A percentile compares a stretch with the other conserved stretches of the same genome.
phyloP scores from a whole-genome alignment of 1,140 invertebrate genomes.

The Hycleus phaleratus region DNA sequence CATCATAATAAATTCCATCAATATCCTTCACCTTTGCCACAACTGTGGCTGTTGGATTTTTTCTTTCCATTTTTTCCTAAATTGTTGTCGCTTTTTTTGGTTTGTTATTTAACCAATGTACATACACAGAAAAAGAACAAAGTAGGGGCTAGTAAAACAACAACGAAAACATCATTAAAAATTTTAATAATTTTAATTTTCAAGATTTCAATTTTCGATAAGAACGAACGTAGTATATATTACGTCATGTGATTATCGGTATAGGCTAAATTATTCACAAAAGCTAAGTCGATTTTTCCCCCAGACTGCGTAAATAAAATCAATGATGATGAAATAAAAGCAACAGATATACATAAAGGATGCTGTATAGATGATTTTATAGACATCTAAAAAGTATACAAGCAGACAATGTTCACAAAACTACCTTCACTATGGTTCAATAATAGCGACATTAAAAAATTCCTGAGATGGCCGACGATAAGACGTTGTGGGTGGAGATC shows the following conservation, averaged over 20 bases:
- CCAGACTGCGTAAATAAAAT: no score
- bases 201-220: constrained; percentile 13
- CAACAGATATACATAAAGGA: no score
- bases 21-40: no score
- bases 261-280: constrained; percentile 10
- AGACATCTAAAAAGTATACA: constrained; percentile 23
- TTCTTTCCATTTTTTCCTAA: no score
- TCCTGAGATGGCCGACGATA: constrained; percentile 27
- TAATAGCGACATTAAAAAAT: constrained; percentile 35
- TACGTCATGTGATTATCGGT: constrained; percentile 7
- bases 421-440: constrained; percentile 10
- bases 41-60: no score
- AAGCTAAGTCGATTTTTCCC: not conserved
- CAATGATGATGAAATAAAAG: no score
- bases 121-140: no score
- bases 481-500: constrained; percentile 27
- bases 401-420: constrained; percentile 19
- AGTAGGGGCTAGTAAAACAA: no score
- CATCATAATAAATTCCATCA: no score
- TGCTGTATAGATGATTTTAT: not conserved
- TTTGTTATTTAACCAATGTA: no score
- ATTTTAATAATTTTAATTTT: constrained; percentile 1
- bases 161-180: no score
- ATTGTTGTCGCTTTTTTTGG: no score
- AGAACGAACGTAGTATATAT: not conserved